Percentiles rank a stretch among this genome's conserved stretches.
These are phyloP conservation scores for Philypnodon macrostomus DNA, from an alignment of 2,797 vertebrate species.

Conservation along the genomic window DNA sequence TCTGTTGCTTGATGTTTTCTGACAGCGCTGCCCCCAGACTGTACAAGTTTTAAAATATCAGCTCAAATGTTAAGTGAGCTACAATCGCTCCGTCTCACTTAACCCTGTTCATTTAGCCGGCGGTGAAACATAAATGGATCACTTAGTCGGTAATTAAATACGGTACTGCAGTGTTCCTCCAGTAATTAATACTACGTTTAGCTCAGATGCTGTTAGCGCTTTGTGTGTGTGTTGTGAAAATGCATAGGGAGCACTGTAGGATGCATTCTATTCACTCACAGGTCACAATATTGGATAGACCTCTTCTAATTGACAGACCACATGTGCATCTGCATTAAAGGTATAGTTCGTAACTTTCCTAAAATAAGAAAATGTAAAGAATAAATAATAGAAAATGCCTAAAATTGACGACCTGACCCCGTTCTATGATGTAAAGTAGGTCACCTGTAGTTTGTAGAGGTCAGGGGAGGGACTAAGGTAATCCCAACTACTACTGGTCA, in stretches of 20 bases:
- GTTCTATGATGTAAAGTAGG: too few species aligned
- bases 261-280: not conserved
- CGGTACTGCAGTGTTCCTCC: slow-evolving; percentile 69
- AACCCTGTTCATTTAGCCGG: slow-evolving; percentile 72
- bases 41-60: slow-evolving; percentile 65
- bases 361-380: too few species aligned
- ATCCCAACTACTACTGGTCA: too few species aligned
- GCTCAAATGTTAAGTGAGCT: slow-evolving; percentile 74
- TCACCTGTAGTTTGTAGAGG: too few species aligned
- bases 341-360: too few species aligned
- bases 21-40: slow-evolving; percentile 54
- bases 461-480: too few species aligned
- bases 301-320: too few species aligned
- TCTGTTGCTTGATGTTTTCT: slow-evolving; percentile 62
- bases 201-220: slow-evolving; percentile 53
- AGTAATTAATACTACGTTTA: slow-evolving; percentile 75
- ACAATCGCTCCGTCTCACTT: slow-evolving; percentile 67
- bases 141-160: slow-evolving; percentile 79
- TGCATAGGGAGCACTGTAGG: slow-evolving; percentile 4
- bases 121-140: slow-evolving; percentile 73
- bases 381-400: too few species aligned
- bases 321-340: too few species aligned
- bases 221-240: slow-evolving; percentile 14
- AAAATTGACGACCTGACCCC: too few species aligned
- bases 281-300: not conserved